Conservation (phyloP, 2,113 vertebrate species). For the Tricholaema leucomelas region DNA sequence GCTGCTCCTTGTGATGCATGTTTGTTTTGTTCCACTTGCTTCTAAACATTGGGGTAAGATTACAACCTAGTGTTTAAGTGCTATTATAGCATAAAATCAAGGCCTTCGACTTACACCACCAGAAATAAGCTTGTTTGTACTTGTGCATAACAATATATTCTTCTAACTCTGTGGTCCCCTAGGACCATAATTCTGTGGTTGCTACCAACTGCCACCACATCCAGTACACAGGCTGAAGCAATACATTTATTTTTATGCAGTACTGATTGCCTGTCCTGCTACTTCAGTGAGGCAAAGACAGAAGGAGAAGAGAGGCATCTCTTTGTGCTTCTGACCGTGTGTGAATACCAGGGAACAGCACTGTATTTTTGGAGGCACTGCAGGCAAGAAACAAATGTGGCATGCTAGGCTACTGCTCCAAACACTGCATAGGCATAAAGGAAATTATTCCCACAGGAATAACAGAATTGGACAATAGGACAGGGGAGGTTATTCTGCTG, state of each 20-base stretch:
- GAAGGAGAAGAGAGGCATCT: neutral
- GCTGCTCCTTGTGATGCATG: neutral
- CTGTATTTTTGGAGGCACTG: neutral
- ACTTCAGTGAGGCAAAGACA: neutral
- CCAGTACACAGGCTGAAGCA: conserved; percentile 1
- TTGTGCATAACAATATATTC: neutral
- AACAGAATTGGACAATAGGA: neutral
- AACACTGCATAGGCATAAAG: neutral
- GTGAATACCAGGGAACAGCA: neutral
- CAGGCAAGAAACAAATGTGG: neutral
- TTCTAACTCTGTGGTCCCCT: neutral
- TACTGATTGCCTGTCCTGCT: neutral
- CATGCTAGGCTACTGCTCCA: neutral
- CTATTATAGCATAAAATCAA: neutral
- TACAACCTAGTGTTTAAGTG: neutral
- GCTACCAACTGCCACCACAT: neutral
- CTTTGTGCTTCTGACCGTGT: neutral
- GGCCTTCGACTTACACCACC: neutral
- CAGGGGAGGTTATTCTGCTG: too few species aligned
- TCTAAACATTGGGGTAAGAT: neutral
- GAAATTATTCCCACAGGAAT: neutral
- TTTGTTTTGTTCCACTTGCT: neutral
- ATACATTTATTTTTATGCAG: conserved; percentile 31
- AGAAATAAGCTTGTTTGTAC: neutral
- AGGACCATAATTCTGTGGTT: neutral